A percentile compares a stretch with the other conserved stretches of the same genome.
phyloP scores from a whole-genome alignment of 2,797 vertebrate species.

The Cryptoprocta ferox region DNA sequence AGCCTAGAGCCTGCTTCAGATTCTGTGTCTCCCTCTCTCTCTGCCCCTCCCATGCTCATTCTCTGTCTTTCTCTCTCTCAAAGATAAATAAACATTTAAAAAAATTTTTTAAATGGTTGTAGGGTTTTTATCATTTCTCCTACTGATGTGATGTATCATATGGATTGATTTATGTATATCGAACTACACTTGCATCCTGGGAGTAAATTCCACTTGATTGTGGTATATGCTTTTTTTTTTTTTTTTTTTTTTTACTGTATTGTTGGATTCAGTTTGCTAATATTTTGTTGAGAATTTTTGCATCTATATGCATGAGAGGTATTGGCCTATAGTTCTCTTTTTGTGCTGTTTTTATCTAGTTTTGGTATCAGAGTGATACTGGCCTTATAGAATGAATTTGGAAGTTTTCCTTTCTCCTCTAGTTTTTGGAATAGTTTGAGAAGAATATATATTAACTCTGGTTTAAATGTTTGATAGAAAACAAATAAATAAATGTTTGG shows the following conservation, averaged over 20 bases:
- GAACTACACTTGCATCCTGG: background rate
- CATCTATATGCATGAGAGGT: background rate
- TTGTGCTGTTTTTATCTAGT: background rate
- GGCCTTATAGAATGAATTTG: background rate
- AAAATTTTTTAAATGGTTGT: background rate
- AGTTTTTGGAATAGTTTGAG: background rate
- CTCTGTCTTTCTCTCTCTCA: no score
- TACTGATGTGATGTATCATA: background rate
- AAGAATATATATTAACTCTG: background rate
- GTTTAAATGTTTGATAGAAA: background rate
- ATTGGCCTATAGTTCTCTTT: background rate
- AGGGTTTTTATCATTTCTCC: background rate
- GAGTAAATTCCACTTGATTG: background rate
- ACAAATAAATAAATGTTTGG: background rate
- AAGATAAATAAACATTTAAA: no score
- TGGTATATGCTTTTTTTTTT: background rate
- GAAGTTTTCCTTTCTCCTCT: background rate
- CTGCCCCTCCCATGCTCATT: no score
- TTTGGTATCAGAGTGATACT: background rate
- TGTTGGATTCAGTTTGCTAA: background rate
- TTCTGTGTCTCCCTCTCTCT: no score
- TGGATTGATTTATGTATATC: background rate
- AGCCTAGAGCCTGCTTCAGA: no score
- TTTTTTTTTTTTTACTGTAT: background rate
- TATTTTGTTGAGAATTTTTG: background rate